Evolutionary conservation across 2,888 invertebrate species (phyloP).

Genomic region (Nomada ruficornis): DNA sequence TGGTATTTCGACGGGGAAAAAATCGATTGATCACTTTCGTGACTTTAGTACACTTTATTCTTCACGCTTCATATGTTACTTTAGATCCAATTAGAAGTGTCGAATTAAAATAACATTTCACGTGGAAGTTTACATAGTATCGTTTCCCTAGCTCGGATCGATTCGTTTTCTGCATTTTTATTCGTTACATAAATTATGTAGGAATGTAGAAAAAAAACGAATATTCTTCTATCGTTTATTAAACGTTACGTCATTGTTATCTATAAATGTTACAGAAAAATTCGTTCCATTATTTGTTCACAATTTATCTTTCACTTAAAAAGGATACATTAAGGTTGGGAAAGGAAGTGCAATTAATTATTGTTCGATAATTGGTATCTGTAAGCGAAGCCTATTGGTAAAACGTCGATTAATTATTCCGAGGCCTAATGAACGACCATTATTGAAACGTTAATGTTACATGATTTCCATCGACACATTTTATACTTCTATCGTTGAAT

Average conservation of each 20-base stretch:
- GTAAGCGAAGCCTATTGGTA: not conserved
- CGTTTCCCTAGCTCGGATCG: slow-evolving; percentile 20
- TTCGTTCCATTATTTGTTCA: not conserved
- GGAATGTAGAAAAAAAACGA: not conserved
- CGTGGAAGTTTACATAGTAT: not conserved
- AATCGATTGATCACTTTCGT: slow-evolving; percentile 47
- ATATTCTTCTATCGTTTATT: not conserved
- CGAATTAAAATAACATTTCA: not conserved
- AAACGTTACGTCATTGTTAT: not conserved
- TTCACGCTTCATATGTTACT: not conserved
- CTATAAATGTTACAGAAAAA: not conserved
- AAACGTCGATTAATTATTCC: not conserved
- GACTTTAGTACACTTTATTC: not conserved
- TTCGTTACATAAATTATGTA: not conserved
- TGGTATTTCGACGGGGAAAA: slow-evolving; percentile 58
- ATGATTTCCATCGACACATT: not conserved
- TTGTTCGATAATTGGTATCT: slow-evolving; percentile 15
- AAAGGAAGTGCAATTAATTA: slow-evolving; percentile 32
- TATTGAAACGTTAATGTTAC: too few relatives aligned
- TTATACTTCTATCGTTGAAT: not conserved
- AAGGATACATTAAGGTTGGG: not conserved
- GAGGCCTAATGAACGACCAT: slow-evolving; percentile 11
- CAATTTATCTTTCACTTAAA: not conserved
- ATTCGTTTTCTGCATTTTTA: not conserved
- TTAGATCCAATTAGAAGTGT: not conserved